These are phyloP conservation scores for Laupala kohalensis DNA, from an alignment of 1,140 invertebrate species.

Conservation along the genomic window DNA sequence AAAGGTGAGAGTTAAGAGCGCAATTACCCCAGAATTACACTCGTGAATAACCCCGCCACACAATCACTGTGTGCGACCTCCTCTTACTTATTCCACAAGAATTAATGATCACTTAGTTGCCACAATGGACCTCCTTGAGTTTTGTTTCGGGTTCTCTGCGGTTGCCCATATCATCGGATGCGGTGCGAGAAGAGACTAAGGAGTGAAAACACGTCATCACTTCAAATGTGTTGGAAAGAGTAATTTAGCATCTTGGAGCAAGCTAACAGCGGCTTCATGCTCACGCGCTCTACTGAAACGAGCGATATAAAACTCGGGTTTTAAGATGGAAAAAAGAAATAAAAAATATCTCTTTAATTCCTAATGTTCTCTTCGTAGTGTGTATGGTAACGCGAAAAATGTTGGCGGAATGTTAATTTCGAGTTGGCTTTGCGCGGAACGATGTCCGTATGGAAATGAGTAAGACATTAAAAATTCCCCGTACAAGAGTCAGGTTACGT, in stretches of 20 bases:
- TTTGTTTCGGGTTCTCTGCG: background rate
- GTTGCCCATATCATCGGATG: too few species aligned
- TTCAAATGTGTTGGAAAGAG: background rate
- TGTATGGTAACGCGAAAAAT: background rate
- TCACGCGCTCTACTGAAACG: background rate
- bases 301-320: background rate
- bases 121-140: background rate
- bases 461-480: background rate
- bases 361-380: background rate
- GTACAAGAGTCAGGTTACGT: background rate
- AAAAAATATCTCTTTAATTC: background rate
- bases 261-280: background rate
- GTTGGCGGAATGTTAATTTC: background rate
- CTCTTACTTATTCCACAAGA: background rate
- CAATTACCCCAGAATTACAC: background rate
- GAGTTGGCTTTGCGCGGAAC: background rate
- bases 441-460: background rate
- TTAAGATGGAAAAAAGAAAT: background rate
- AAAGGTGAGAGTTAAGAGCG: background rate
- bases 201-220: background rate
- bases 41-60: background rate
- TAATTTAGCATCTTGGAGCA: background rate
- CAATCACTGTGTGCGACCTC: background rate
- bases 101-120: background rate
- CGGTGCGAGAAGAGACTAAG: too few species aligned